Evolutionary conservation across 2,797 vertebrate genomes (phyloP).

Genomic region (Typhlichthys subterraneus): DNA sequence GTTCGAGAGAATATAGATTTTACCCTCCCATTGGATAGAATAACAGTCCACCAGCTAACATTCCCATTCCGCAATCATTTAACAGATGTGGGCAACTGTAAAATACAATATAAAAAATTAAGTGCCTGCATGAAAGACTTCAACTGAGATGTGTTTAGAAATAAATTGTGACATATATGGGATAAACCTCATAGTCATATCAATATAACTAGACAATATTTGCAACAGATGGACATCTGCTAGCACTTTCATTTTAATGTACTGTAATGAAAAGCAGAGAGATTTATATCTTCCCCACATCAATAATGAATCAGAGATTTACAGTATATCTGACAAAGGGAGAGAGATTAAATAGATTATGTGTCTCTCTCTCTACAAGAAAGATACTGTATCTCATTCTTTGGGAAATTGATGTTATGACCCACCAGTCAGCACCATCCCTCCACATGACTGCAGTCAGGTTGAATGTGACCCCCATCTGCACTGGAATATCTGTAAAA

Average conservation of each 20-base stretch:
- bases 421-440: slow-evolving; percentile 44
- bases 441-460: slow-evolving; percentile 11
- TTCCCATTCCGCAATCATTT: not conserved
- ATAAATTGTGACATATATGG: not conserved
- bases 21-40: not conserved
- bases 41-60: not conserved
- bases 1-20: not conserved
- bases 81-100: not conserved
- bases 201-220: slow-evolving; percentile 12
- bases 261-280: slow-evolving; percentile 72
- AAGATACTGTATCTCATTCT: slow-evolving; percentile 37
- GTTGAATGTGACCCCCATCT: slow-evolving; percentile 43
- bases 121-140: slow-evolving; percentile 1
- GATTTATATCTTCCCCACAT: slow-evolving; percentile 74
- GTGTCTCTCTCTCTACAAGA: slow-evolving; percentile 44
- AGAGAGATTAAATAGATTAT: slow-evolving; percentile 54
- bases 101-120: not conserved
- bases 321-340: slow-evolving; percentile 58
- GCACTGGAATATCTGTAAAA: slow-evolving; percentile 23
- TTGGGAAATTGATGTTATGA: slow-evolving; percentile 57
- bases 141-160: not conserved
- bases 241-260: slow-evolving; percentile 62
- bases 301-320: slow-evolving; percentile 83
- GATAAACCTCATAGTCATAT: slow-evolving; percentile 16
- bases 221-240: slow-evolving; percentile 37